Conservation (phyloP, 1,140 invertebrate genomes). For the Pentalonia nigronervosa region DNA sequence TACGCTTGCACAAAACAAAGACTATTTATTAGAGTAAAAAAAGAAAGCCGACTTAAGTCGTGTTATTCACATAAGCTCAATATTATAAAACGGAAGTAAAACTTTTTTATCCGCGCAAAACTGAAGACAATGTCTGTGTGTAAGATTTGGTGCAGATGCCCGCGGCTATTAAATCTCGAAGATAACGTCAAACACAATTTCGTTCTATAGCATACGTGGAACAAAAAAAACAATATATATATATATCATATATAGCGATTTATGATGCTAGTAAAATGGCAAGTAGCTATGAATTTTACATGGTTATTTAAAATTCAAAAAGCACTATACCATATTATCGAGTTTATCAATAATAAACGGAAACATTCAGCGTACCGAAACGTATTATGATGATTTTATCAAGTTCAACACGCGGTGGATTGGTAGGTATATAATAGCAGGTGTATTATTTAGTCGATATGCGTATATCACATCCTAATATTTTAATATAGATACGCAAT, state of each 20-base stretch:
- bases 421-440: too few species aligned
- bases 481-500: too few species aligned
- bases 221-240: conserved; percentile 6
- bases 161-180: neutral
- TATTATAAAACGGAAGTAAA: neutral
- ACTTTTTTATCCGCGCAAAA: neutral
- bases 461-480: too few species aligned
- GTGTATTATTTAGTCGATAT: neutral
- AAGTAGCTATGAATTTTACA: neutral
- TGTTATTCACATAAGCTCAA: neutral
- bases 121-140: neutral
- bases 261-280: neutral
- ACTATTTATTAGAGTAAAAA: neutral
- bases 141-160: neutral
- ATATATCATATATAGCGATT: neutral
- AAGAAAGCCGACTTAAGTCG: neutral
- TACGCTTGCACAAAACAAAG: neutral
- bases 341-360: conserved; percentile 6
- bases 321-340: neutral
- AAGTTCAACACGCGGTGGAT: neutral
- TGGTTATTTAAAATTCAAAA: conserved; percentile 17
- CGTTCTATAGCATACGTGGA: neutral
- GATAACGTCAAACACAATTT: neutral
- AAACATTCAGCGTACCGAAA: neutral
- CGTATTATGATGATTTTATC: neutral